phyloP scores from a whole-genome alignment of 2,797 vertebrate genomes.

The Carduelis carduelis region DNA sequence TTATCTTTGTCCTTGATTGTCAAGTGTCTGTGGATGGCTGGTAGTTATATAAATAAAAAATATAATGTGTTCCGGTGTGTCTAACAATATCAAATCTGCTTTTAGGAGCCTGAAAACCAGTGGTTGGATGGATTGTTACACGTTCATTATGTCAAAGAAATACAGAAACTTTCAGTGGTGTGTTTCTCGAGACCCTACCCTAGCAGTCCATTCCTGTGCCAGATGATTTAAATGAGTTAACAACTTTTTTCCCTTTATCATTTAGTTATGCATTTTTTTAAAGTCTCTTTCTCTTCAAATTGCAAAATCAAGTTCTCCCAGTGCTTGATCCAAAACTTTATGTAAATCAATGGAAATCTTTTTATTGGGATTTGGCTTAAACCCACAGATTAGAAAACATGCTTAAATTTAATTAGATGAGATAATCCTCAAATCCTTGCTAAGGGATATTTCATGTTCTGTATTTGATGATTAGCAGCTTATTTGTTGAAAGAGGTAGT shows the following conservation, averaged over 20 bases:
- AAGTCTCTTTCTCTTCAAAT: background rate
- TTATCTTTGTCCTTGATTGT: background rate
- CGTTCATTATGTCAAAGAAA: background rate
- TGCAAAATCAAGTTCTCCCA: background rate
- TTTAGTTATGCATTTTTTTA: background rate
- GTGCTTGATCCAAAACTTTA: background rate
- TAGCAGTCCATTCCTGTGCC: background rate
- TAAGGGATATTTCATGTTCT: constrained; percentile 14
- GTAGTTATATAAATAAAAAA: background rate
- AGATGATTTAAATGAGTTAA: background rate
- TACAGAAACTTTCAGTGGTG: background rate
- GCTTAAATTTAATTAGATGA: constrained; percentile 60
- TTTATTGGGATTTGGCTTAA: constrained; percentile 50
- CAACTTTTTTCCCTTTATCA: background rate
- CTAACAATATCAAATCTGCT: background rate
- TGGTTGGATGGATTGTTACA: background rate
- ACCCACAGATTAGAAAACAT: constrained; percentile 27
- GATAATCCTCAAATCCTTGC: constrained; percentile 62
- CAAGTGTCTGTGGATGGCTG: background rate
- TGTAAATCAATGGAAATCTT: constrained; percentile 40
- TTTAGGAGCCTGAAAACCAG: background rate
- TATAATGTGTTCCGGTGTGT: background rate
- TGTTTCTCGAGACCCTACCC: background rate
- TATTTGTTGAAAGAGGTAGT: constrained; percentile 6
- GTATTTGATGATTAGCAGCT: constrained; percentile 14